Evolutionary conservation across 2,797 vertebrate species (phyloP), one percentile per base, ranked within the genome.

Genomic region (Steatocranus sp.): DNA sequence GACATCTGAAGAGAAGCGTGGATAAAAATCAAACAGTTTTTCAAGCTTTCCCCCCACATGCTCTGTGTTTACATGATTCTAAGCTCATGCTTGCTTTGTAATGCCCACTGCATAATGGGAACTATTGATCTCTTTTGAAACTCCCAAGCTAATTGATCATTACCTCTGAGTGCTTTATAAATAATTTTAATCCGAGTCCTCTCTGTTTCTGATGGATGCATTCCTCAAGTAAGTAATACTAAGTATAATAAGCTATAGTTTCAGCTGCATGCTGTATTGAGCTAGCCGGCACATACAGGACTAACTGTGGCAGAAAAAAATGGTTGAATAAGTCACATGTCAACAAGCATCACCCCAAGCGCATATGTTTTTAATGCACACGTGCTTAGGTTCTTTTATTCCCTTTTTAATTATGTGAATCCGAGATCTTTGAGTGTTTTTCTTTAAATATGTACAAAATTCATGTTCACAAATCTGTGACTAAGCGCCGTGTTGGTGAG

Each of bases 401-500:
- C 56, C 56, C 30, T 8, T 63, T 58, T 58, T 18, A 58, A 58
- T 58, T 32, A 32, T 58, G 54, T 58, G 27, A 20, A 38, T 38
- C 7, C 0, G 5, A 66, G 61, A 38, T 66, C n/a, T 66, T 3
- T 38, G 11, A 38, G 61, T 38, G 34, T 23, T 66, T 66, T 66
- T 66, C 61, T 66, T 38, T 38, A 20, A 20, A 38, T 38, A 36
- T 36, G 58, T 63, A 20, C n/a, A 14, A 20, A 63, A 38, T 63
- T 14, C 7, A 5, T 41, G 61, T 8, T 66, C 48, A 63, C 73
- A 6, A 25, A 14, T 88, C 78, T 85, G 84, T 89, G 89, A 81
- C 73, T 75, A 61, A 86, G 83, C 80, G 32, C 84, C 34, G 10
- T 75, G 87, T 75, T 83, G 79, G 78, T 9, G 50, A 89, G 76